Conservation (phyloP, 2,113 vertebrate species). For the Cynocephalus volans region DNA sequence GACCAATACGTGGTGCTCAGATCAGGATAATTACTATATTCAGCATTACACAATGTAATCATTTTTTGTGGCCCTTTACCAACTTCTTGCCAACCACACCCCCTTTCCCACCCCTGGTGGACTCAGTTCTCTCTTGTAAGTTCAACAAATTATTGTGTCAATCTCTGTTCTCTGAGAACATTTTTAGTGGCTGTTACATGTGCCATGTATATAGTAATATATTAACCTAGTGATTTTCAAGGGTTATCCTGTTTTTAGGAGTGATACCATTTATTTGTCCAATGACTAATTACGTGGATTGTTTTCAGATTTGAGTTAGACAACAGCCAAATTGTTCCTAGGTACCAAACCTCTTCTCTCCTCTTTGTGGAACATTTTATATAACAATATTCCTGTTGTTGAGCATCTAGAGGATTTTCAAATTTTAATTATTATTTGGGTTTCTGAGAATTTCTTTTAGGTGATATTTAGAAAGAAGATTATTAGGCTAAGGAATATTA, state of each 20-base stretch:
- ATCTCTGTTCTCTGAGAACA: neutral
- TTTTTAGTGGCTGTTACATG: neutral
- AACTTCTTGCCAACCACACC: no score
- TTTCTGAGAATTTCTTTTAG: neutral
- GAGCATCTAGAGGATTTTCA: neutral
- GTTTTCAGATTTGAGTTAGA: neutral
- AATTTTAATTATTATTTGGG: neutral
- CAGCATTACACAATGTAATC: no score
- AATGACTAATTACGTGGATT: neutral
- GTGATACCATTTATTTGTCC: neutral
- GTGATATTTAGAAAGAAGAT: neutral
- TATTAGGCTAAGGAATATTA: neutral
- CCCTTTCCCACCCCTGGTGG: no score
- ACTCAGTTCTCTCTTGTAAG: no score
- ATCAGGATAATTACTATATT: no score
- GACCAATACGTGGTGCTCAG: no score
- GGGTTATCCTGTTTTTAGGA: neutral
- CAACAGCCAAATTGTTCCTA: neutral
- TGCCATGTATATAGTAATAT: no score
- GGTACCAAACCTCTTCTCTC: neutral
- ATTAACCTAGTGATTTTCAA: neutral
- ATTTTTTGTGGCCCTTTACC: no score
- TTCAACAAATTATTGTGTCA: no score
- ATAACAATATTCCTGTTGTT: neutral
- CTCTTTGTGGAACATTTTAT: neutral